phyloP scores from a whole-genome alignment of 2,113 vertebrate genomes.

The Xenotilapia caudafasciata region DNA sequence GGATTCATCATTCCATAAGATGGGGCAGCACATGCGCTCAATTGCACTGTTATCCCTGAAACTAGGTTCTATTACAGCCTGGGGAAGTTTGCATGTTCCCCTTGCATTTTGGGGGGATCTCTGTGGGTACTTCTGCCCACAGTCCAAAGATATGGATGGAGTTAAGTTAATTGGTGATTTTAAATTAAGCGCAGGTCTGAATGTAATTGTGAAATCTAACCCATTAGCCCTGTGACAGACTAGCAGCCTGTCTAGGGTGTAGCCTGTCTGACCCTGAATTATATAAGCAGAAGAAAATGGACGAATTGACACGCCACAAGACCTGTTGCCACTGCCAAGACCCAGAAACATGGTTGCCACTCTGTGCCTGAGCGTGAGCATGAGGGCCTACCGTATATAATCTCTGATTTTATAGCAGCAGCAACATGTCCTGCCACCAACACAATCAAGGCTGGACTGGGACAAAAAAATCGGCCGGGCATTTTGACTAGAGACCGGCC shows the following conservation, averaged over 20 bases:
- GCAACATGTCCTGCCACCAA: neutral
- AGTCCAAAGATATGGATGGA: neutral
- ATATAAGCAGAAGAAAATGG: neutral
- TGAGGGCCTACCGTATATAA: neutral
- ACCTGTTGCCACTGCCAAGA: neutral
- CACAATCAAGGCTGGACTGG: too few species aligned
- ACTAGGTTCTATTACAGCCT: neutral
- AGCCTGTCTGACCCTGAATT: neutral
- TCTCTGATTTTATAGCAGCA: neutral
- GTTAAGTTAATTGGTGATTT: neutral
- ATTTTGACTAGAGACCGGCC: too few species aligned
- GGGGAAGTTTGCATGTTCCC: neutral
- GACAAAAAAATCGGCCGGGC: too few species aligned
- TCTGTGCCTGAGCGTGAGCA: neutral
- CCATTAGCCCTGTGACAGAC: neutral
- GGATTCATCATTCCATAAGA: neutral
- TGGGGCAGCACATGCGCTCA: fast-evolving
- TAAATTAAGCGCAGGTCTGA: neutral
- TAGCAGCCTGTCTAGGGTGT: neutral
- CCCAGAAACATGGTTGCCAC: neutral
- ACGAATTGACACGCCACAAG: fast-evolving
- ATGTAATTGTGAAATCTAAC: neutral
- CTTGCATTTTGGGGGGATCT: neutral
- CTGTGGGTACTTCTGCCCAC: neutral
- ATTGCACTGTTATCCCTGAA: neutral